Conservation (phyloP, 1,140 invertebrate species). For the Musca vetustissima region DNA sequence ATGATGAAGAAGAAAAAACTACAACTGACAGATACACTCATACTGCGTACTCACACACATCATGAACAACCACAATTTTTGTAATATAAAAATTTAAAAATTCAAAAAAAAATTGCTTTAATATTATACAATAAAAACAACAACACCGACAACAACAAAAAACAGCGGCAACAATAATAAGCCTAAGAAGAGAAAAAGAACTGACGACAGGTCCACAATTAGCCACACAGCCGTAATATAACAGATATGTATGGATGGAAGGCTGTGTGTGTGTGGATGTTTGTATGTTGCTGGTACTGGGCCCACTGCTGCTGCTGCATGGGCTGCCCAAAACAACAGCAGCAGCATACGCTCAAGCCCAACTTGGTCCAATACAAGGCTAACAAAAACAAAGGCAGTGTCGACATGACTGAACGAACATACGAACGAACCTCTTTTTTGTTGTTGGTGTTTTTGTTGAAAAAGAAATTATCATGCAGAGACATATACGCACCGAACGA, state of each 20-base stretch:
- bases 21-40: not conserved
- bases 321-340: not conserved
- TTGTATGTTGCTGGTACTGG: not conserved
- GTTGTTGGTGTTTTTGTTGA: not conserved
- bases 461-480: slow-evolving; percentile 23
- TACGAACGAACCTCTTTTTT: not conserved
- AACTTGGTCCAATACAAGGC: not conserved
- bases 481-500: slow-evolving; percentile 16
- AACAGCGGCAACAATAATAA: slow-evolving; percentile 10
- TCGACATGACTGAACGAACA: no score
- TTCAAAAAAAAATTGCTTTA: slow-evolving; percentile 22
- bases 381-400: not conserved
- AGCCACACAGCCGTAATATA: slow-evolving; percentile 33
- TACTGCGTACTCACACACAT: no score
- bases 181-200: slow-evolving; percentile 30
- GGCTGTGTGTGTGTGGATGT: not conserved
- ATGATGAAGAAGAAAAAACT: not conserved
- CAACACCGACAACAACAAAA: slow-evolving; percentile 16
- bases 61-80: slow-evolving; percentile 14
- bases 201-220: slow-evolving; percentile 55
- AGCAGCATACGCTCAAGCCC: slow-evolving; percentile 6
- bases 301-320: not conserved
- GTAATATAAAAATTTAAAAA: slow-evolving; percentile 46
- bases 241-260: not conserved
- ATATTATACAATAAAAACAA: slow-evolving; percentile 8